A percentile compares a stretch with the other conserved stretches of the same genome.
phyloP scores from a whole-genome alignment of 2,797 vertebrate genomes.

The Taenioides sp. region DNA sequence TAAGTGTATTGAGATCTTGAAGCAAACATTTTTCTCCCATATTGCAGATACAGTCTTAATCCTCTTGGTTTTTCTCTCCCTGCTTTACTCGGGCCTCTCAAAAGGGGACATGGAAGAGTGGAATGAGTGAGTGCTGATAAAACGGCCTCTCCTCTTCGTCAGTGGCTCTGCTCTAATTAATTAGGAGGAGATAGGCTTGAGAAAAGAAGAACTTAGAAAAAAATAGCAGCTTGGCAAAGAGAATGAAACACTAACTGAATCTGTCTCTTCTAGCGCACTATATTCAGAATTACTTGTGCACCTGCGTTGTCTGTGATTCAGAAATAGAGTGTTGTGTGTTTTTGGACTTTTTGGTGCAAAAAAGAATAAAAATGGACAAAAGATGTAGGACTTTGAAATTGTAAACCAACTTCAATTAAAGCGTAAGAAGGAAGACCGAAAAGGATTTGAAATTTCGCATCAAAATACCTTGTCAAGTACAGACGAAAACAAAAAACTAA shows the following conservation, averaged over 20 bases:
- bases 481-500: background rate
- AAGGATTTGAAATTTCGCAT: background rate
- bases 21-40: background rate
- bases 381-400: background rate
- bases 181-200: slow-evolving; percentile 83
- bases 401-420: background rate
- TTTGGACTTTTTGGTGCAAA: background rate
- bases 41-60: background rate
- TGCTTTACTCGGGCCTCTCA: slow-evolving; percentile 30
- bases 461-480: background rate
- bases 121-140: slow-evolving; percentile 88
- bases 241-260: slow-evolving; percentile 42
- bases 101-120: slow-evolving; percentile 51
- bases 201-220: slow-evolving; percentile 45
- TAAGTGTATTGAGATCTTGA: background rate
- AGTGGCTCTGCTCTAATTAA: slow-evolving; percentile 91
- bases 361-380: slow-evolving; percentile 3
- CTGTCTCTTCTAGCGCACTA: slow-evolving; percentile 37
- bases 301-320: slow-evolving; percentile 17
- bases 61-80: background rate
- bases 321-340: slow-evolving; percentile 14
- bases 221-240: slow-evolving; percentile 37
- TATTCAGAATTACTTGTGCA: slow-evolving; percentile 26
- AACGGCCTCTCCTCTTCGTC: slow-evolving; percentile 84
- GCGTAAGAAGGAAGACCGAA: slow-evolving; percentile 1